Conservation (phyloP, 2,888 invertebrate species). For the Mimumesa dahlbomi region DNA sequence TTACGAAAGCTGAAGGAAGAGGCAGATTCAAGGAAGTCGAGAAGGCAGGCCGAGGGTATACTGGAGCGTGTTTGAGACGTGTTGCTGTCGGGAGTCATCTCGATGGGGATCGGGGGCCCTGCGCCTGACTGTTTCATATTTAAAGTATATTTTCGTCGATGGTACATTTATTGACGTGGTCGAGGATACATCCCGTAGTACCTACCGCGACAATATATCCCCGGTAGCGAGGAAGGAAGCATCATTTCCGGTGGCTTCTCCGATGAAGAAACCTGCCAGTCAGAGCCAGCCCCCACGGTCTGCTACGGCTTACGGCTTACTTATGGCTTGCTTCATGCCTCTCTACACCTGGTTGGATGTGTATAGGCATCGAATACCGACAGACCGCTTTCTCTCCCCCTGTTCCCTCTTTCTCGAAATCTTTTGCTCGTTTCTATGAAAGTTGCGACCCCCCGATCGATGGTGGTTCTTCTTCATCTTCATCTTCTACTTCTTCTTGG, state of each 20-base stretch:
- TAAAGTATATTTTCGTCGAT: slow-evolving; percentile 77
- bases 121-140: slow-evolving; percentile 79
- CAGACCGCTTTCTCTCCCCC: slow-evolving; percentile 46
- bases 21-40: slow-evolving; percentile 38
- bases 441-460: slow-evolving; percentile 61
- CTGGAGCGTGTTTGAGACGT: slow-evolving; percentile 62
- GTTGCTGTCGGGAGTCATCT: slow-evolving; percentile 73
- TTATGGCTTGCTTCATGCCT: slow-evolving; percentile 73
- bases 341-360: slow-evolving; percentile 71
- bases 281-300: slow-evolving; percentile 71
- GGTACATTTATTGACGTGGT: slow-evolving; percentile 71
- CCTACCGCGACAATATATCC: slow-evolving; percentile 70
- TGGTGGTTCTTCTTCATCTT: slow-evolving; percentile 31
- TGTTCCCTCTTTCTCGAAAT: slow-evolving; percentile 42
- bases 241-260: slow-evolving; percentile 80
- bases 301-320: slow-evolving; percentile 70
- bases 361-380: slow-evolving; percentile 68
- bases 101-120: slow-evolving; percentile 71
- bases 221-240: slow-evolving; percentile 65
- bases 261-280: slow-evolving; percentile 80
- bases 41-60: slow-evolving; percentile 26
- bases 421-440: slow-evolving; percentile 57
- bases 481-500: neutral
- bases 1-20: slow-evolving; percentile 52
- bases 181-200: slow-evolving; percentile 42